phyloP scores from a whole-genome alignment of 2,888 invertebrate species.

The Caradrina clavipalpis region DNA sequence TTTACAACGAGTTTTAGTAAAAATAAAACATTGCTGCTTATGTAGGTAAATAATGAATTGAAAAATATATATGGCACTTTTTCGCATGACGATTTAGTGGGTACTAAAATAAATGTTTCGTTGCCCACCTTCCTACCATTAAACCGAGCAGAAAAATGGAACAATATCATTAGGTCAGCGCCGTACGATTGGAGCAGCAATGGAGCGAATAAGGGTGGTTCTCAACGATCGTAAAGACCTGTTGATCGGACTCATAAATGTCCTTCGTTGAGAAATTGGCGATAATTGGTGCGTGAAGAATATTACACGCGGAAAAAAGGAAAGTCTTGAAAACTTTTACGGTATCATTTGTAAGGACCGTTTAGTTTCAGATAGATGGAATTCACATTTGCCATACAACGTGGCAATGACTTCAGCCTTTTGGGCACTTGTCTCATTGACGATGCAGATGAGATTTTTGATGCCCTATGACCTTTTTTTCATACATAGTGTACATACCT shows the following conservation, averaged over 20 bases:
- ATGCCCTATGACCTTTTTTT: no score
- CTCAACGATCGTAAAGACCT: slow-evolving; percentile 40
- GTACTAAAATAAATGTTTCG: slow-evolving; percentile 2
- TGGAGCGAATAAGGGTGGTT: slow-evolving; percentile 26
- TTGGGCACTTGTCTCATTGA: no score
- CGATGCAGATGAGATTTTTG: no score
- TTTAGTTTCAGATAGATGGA: no score
- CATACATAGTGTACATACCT: no score
- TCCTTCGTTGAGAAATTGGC: slow-evolving; percentile 29
- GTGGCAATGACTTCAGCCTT: no score
- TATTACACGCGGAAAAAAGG: slow-evolving; percentile 1
- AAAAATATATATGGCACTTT: not conserved
- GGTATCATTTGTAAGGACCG: no score
- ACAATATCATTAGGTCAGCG: slow-evolving; percentile 33
- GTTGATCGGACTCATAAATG: slow-evolving; percentile 47
- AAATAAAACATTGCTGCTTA: no score
- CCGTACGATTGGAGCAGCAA: slow-evolving; percentile 23
- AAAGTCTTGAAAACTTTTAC: no score
- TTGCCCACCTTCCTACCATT: not conserved
- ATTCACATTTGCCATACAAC: no score
- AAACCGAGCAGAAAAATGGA: slow-evolving; percentile 26
- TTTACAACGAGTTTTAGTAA: no score
- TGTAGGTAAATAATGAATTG: no score
- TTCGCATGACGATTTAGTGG: not conserved
- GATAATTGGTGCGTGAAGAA: slow-evolving; percentile 30